These are phyloP conservation scores for Gymnothorax javanicus DNA, from an alignment of 2,797 vertebrate genomes.

Conservation along the genomic window DNA sequence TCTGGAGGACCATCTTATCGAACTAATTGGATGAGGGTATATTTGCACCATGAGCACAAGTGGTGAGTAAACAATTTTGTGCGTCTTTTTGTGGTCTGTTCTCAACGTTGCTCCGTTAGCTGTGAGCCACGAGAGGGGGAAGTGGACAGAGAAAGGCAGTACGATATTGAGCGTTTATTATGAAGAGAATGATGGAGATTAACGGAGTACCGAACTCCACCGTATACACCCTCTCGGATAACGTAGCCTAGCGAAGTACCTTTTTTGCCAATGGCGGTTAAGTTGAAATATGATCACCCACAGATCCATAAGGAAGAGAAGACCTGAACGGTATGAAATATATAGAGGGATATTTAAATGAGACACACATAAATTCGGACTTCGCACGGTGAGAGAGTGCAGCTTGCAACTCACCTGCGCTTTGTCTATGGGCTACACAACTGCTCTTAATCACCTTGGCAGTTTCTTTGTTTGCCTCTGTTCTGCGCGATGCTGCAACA, in stretches of 20 bases:
- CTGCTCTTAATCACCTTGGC: slow-evolving; percentile 14
- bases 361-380: neutral
- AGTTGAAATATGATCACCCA: neutral
- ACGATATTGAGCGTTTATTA: neutral
- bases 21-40: slow-evolving; percentile 57
- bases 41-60: slow-evolving; percentile 74
- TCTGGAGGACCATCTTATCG: slow-evolving; percentile 24
- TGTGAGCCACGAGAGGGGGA: slow-evolving; percentile 8
- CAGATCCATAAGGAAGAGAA: neutral
- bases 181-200: slow-evolving; percentile 13
- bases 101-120: neutral
- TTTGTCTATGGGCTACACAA: neutral
- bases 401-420: neutral
- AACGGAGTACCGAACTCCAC: slow-evolving; percentile 18
- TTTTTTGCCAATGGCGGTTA: neutral
- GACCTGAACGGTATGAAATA: neutral
- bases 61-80: slow-evolving; percentile 66
- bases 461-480: slow-evolving; percentile 1
- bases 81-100: neutral
- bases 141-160: neutral
- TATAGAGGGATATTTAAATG: neutral
- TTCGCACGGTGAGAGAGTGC: neutral
- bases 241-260: neutral
- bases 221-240: slow-evolving; percentile 12
- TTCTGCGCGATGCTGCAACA: neutral